Conservation (phyloP, 2,113 vertebrate genomes). For the Solea solea region DNA sequence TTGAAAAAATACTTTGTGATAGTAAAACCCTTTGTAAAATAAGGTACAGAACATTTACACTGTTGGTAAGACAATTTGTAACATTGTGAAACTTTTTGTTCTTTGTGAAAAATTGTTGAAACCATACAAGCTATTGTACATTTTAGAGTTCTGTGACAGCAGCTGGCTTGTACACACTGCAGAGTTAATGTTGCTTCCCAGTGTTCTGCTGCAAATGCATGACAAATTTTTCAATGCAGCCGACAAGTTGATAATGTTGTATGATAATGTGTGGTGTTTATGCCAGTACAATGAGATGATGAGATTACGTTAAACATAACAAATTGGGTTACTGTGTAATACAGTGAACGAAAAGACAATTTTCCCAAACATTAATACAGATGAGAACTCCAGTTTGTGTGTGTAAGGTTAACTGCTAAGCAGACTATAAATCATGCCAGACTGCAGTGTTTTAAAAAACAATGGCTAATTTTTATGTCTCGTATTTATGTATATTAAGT, state of each 20-base stretch:
- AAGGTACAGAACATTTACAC: conserved; percentile 19
- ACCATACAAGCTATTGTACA: conserved; percentile 19
- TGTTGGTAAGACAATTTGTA: conserved; percentile 42
- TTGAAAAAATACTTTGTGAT: conserved; percentile 33
- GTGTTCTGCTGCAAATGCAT: conserved; percentile 27
- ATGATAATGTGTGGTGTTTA: conserved; percentile 26
- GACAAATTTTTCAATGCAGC: conserved; percentile 28
- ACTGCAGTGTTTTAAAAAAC: conserved; percentile 38
- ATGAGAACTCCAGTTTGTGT: conserved; percentile 7
- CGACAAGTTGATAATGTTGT: conserved; percentile 35
- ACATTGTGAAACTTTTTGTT: conserved; percentile 37
- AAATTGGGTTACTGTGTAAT: conserved; percentile 16
- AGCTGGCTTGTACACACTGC: conserved; percentile 15
- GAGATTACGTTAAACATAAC: conserved; percentile 10
- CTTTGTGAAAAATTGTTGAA: conserved; percentile 28
- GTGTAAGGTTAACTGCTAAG: conserved; percentile 3
- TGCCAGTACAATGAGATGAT: conserved; percentile 23
- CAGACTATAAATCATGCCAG: background rate
- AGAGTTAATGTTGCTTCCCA: conserved; percentile 15
- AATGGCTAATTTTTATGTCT: conserved; percentile 16
- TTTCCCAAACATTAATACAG: conserved; percentile 4
- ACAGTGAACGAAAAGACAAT: background rate
- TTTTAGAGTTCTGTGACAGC: conserved; percentile 12
- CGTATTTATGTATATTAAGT: conserved; percentile 2
- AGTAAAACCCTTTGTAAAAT: conserved; percentile 51